phyloP scores from a whole-genome alignment of 2,113 vertebrate species.

The Eleginops maclovinus region DNA sequence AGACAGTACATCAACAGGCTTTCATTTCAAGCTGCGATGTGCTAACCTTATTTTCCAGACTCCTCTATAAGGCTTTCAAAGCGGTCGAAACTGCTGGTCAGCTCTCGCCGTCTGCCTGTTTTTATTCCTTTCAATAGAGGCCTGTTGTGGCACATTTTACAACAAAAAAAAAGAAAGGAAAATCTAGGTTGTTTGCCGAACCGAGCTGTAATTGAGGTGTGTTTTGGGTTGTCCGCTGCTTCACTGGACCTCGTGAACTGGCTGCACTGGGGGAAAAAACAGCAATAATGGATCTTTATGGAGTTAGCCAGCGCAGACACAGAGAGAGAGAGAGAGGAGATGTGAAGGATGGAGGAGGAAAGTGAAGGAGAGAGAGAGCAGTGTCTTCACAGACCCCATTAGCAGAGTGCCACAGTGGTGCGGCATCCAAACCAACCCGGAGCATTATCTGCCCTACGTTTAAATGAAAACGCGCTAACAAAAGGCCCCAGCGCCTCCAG shows the following conservation, averaged over 20 bases:
- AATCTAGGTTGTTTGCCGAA: slow-evolving; percentile 60
- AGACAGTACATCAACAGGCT: slow-evolving; percentile 63
- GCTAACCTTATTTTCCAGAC: slow-evolving; percentile 70
- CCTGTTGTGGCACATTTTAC: slow-evolving; percentile 71
- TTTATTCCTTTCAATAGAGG: slow-evolving; percentile 72
- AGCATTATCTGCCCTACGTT: slow-evolving; percentile 83
- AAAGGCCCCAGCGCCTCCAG: slow-evolving; percentile 84
- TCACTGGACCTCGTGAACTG: slow-evolving; percentile 75
- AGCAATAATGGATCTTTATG: slow-evolving; percentile 79
- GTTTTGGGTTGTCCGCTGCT: slow-evolving; percentile 75
- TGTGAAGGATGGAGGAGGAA: slow-evolving; percentile 31
- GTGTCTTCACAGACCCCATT: slow-evolving; percentile 81
- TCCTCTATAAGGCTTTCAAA: slow-evolving; percentile 64
- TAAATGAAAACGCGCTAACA: slow-evolving; percentile 84
- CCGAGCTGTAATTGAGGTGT: slow-evolving; percentile 76
- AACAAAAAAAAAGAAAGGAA: slow-evolving; percentile 8
- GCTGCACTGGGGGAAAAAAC: slow-evolving; percentile 39
- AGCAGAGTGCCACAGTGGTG: slow-evolving; percentile 81
- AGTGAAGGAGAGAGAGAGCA: slow-evolving; percentile 54
- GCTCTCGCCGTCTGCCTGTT: slow-evolving; percentile 67
- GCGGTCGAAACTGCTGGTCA: slow-evolving; percentile 57
- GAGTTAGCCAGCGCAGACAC: slow-evolving; percentile 58
- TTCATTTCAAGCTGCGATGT: slow-evolving; percentile 70
- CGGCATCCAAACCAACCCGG: slow-evolving; percentile 75
- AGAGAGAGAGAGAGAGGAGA: slow-evolving; percentile 18